Percentiles rank a stretch among this genome's conserved stretches.
phyloP scores from a whole-genome alignment of 2,888 invertebrate species.

The Automeris io region DNA sequence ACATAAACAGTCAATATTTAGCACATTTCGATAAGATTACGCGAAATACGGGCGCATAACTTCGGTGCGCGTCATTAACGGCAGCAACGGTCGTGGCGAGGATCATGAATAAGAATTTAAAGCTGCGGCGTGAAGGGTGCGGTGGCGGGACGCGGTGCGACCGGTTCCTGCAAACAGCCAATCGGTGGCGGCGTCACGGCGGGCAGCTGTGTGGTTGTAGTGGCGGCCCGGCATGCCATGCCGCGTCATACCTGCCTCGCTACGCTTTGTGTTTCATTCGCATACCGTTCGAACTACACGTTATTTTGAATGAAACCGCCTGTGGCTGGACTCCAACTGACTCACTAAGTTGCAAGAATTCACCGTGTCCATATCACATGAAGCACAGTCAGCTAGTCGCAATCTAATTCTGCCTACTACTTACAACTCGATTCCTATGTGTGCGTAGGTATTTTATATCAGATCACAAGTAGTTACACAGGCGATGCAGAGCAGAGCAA shows the following conservation, averaged over 20 bases:
- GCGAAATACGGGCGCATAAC: slow-evolving; percentile 54
- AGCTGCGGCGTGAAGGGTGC: slow-evolving; percentile 53
- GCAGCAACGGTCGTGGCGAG: slow-evolving; percentile 69
- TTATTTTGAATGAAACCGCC: slow-evolving; percentile 60
- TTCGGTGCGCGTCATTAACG: slow-evolving; percentile 53
- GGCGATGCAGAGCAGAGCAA: slow-evolving; percentile 16
- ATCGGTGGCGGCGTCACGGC: slow-evolving; percentile 55
- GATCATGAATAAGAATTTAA: slow-evolving; percentile 74
- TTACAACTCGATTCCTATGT: slow-evolving; percentile 20
- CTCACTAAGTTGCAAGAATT: slow-evolving; percentile 40
- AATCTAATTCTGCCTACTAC: slow-evolving; percentile 13
- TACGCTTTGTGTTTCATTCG: slow-evolving; percentile 47
- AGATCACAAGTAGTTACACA: slow-evolving; percentile 11
- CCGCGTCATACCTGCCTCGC: slow-evolving; percentile 59
- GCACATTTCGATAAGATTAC: slow-evolving; percentile 73
- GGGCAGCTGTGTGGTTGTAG: slow-evolving; percentile 61
- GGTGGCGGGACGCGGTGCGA: slow-evolving; percentile 38
- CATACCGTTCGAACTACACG: slow-evolving; percentile 47
- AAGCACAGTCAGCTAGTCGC: slow-evolving; percentile 19
- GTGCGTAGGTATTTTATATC: slow-evolving; percentile 32
- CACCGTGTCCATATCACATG: slow-evolving; percentile 21
- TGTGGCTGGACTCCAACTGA: slow-evolving; percentile 41
- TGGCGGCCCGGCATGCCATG: slow-evolving; percentile 34
- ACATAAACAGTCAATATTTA: slow-evolving; percentile 42
- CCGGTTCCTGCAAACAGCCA: slow-evolving; percentile 63